A percentile compares a stretch with the other conserved stretches of the same genome.
These are phyloP conservation scores for Osmoderma eremita DNA, from an alignment of 2,888 invertebrate species.

Conservation along the genomic window DNA sequence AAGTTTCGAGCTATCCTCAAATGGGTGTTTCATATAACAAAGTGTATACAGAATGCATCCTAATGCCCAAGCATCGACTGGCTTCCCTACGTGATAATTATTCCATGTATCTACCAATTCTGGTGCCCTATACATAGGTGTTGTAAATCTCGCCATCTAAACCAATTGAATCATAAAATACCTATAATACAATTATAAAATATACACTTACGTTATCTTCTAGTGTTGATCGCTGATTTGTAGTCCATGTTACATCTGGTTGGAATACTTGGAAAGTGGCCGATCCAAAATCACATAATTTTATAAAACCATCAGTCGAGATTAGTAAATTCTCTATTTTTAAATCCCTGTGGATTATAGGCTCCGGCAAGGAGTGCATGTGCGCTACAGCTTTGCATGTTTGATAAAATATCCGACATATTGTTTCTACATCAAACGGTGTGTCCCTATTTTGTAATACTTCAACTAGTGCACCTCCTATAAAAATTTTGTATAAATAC, in stretches of 20 bases:
- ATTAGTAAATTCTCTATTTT: constrained; percentile 96
- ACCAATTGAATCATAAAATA: constrained; percentile 52
- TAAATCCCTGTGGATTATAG: constrained; percentile 95
- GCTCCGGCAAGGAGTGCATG: constrained; percentile 89
- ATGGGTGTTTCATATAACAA: constrained; percentile 95
- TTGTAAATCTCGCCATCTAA: constrained; percentile 81
- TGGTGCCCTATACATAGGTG: constrained; percentile 97
- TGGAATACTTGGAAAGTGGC: constrained; percentile 83
- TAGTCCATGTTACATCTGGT: constrained; percentile 92
- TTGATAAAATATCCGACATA: constrained; percentile 91
- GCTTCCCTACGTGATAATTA: constrained; percentile 90
- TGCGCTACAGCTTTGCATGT: constrained; percentile 90
- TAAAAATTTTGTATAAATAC: constrained; percentile 41
- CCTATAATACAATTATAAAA: neutral
- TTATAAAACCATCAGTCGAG: constrained; percentile 84
- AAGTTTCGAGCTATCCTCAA: constrained; percentile 94
- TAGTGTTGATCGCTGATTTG: constrained; percentile 86
- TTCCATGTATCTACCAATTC: constrained; percentile 99
- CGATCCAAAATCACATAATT: constrained; percentile 98
- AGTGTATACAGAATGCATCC: constrained; percentile 94
- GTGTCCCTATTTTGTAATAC: constrained; percentile 70
- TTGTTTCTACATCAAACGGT: constrained; percentile 74
- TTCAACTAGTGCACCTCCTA: constrained; percentile 74
- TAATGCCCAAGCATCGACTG: constrained; percentile 95
- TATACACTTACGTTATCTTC: constrained; percentile 85